phyloP scores from a whole-genome alignment of 1,140 invertebrate genomes.

The Brachionus paranguensis region DNA sequence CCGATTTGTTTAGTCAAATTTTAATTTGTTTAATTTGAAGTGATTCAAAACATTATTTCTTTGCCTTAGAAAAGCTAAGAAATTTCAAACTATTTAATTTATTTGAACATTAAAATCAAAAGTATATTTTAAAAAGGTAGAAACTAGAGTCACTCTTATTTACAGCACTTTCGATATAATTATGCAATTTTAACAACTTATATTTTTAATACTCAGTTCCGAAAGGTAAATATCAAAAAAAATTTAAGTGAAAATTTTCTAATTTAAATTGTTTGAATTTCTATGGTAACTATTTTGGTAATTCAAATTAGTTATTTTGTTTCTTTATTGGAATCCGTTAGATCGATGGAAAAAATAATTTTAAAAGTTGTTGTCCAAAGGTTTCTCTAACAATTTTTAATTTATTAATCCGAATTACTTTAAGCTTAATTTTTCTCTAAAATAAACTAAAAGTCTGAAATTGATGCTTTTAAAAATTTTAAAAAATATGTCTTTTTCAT shows the following conservation, averaged over 20 bases:
- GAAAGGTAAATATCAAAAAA: slow-evolving; percentile 11
- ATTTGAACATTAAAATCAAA: neutral
- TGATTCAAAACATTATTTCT: neutral
- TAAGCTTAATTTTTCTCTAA: no score
- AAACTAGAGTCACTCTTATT: neutral
- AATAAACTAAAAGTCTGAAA: no score
- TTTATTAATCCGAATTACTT: neutral
- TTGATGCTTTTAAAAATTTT: no score
- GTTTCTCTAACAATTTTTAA: neutral
- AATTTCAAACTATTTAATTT: neutral
- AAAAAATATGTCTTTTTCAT: no score
- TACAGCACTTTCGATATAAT: neutral
- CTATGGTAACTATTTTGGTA: slow-evolving; percentile 21
- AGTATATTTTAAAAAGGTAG: neutral
- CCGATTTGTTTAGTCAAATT: neutral
- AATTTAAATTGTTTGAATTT: slow-evolving; percentile 1
- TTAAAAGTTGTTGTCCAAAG: neutral
- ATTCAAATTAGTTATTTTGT: neutral
- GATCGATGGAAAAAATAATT: neutral
- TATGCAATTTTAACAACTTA: neutral
- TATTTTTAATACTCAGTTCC: neutral
- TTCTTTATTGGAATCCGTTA: neutral
- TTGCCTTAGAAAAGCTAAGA: neutral
- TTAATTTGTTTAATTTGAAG: neutral
- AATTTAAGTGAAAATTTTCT: neutral